Evolutionary conservation across 2,113 vertebrate species (phyloP).

Genomic region (Oenanthe oenanthe): DNA sequence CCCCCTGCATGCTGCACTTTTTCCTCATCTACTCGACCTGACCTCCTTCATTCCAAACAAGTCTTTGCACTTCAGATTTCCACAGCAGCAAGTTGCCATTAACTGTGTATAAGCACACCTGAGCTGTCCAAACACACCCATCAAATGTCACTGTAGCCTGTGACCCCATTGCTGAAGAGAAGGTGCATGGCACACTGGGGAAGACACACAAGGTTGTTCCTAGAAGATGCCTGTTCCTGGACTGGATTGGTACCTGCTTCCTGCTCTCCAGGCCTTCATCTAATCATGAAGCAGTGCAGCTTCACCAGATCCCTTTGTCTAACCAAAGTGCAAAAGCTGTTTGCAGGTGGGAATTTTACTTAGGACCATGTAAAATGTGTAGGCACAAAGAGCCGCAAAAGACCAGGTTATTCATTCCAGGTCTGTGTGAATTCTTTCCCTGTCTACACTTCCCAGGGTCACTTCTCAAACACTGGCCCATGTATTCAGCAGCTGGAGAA

Average conservation of each 20-base stretch:
- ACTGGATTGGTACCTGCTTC: not conserved
- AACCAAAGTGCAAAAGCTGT: not conserved
- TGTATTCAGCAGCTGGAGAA: not conserved
- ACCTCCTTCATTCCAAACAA: not conserved
- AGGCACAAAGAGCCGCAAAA: not conserved
- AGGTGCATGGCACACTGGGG: not conserved
- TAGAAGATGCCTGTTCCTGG: not conserved
- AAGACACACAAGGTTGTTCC: not conserved
- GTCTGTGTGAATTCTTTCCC: not conserved
- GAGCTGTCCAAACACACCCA: not conserved
- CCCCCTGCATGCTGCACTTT: fast-evolving
- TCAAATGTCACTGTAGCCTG: not conserved
- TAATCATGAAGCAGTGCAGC: not conserved
- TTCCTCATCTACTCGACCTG: not conserved
- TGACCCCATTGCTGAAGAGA: not conserved
- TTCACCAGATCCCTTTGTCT: not conserved
- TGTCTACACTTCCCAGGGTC: not conserved
- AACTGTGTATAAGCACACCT: not conserved
- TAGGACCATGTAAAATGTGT: not conserved
- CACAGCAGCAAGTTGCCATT: not conserved
- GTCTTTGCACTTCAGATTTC: not conserved
- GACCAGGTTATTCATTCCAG: not conserved
- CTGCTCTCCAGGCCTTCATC: not conserved
- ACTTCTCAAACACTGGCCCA: not conserved
- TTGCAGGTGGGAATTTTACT: not conserved